Base-by-base conservation (phyloP, 2,797 vertebrate species). In the Microctenopoma stevenorrisi region DNA sequence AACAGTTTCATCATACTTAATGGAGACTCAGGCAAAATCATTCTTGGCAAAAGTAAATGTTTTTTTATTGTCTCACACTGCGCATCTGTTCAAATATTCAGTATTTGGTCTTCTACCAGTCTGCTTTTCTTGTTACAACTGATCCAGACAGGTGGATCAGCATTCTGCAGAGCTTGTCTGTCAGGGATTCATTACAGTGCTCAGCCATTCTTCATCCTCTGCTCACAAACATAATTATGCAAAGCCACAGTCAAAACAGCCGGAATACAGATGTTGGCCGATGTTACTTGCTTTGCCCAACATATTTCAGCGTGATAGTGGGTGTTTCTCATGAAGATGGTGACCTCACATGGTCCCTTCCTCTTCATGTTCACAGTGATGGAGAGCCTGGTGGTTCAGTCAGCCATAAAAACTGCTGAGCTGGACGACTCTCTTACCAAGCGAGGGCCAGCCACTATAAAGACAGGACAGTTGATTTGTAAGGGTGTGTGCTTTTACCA, bases 151-250 rank as follows among this genome's bases (percentile, higher is more conserved):
- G 59, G 52, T 4, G 33, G 76, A 88, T 86, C 82, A 82, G 81
- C 81, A 84, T 87, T 85, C 83, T 47, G 46, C 81, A 50, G 59
- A 7, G 52, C 56, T 71, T 61, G 44, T 72, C 75, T 66, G 63
- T 86, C 64, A 51, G 72, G 74, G 77, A 80, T 74, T 71, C 77
- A 75, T 85, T 84, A 78, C 50, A 46, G 64, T 72, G 72, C 78
- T 60, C 68, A 59, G 77, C 59, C 83, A 88, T 92, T 90, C 86
- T 38, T 82, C 76, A 86, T 62, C 55, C 61, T 69, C 50, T 47
- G 64, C 71, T 82, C 67, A 44, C 83, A 86, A 88, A 83, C 71
- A 83, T 85, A 80, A 83, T 83, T 78, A 77, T 64, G 53, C 37
- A 15, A 70, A 56, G 61, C 68, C 65, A 73, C 30, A 66, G 52